phyloP scores from a whole-genome alignment of 2,797 vertebrate genomes.

The Hypotaenidia philippensis region DNA sequence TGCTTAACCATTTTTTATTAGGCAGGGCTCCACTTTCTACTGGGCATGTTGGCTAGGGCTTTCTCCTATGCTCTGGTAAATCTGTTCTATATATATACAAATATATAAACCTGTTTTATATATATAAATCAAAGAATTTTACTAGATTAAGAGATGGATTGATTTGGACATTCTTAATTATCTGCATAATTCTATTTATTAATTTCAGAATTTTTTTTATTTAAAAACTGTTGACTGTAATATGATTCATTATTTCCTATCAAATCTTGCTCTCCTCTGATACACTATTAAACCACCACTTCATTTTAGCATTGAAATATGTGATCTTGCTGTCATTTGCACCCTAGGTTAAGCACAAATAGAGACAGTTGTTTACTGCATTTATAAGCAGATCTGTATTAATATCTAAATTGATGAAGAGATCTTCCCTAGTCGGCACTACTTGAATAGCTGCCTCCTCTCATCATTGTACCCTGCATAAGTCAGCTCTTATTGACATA shows the following conservation, averaged over 20 bases:
- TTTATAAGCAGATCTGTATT: not conserved
- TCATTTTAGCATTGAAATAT: not conserved
- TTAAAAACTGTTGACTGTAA: not conserved
- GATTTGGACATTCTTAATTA: not conserved
- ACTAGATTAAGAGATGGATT: not conserved
- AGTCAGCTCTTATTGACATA: not conserved
- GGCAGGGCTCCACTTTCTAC: not conserved
- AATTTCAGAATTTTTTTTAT: not conserved
- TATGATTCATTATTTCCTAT: not conserved
- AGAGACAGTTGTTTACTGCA: not conserved
- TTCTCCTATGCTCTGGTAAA: not conserved
- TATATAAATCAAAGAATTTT: not conserved
- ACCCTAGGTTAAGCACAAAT: not conserved
- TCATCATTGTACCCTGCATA: not conserved
- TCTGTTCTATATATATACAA: not conserved
- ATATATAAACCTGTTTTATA: not conserved
- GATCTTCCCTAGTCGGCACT: not conserved
- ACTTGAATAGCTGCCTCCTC: not conserved
- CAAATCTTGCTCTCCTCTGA: not conserved
- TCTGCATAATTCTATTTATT: not conserved
- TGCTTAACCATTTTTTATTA: not conserved
- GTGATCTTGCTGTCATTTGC: not conserved
- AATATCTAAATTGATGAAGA: not conserved
- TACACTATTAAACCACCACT: not conserved
- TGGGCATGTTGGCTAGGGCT: fast-evolving